Conservation (phyloP, 2,113 vertebrate species). For the Redunca redunca region DNA sequence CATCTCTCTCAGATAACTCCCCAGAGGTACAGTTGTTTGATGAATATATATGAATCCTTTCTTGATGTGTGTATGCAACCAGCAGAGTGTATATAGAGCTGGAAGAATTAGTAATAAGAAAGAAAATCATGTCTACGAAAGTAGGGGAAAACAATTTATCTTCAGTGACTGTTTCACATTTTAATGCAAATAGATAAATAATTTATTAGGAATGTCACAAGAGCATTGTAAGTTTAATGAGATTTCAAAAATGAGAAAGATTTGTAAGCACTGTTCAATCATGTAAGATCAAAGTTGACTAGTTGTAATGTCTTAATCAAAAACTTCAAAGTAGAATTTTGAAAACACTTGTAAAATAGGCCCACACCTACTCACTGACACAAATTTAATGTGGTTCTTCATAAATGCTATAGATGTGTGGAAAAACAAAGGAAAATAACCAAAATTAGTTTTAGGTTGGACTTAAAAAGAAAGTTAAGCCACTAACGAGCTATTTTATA, state of each 20-base stretch:
- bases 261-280: not conserved
- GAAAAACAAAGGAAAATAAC: not conserved
- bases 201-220: not conserved
- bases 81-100: not conserved
- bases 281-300: not conserved
- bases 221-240: not conserved
- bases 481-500: not conserved
- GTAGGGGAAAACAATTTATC: not conserved
- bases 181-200: slow-evolving; percentile 29
- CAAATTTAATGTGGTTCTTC: not conserved
- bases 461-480: not conserved
- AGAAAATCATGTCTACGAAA: not conserved
- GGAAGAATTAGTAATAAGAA: not conserved
- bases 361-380: not conserved
- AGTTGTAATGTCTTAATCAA: not conserved
- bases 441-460: not conserved
- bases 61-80: not conserved
- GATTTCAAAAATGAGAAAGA: slow-evolving; percentile 25
- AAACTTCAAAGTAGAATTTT: slow-evolving; percentile 9
- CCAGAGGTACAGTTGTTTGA: not conserved
- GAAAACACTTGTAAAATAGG: not conserved
- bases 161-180: not conserved
- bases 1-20: not conserved
- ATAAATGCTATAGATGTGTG: not conserved
- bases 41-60: not conserved